Conservation (phyloP, 1,140 invertebrate genomes). For the Drosophila baimaii region DNA sequence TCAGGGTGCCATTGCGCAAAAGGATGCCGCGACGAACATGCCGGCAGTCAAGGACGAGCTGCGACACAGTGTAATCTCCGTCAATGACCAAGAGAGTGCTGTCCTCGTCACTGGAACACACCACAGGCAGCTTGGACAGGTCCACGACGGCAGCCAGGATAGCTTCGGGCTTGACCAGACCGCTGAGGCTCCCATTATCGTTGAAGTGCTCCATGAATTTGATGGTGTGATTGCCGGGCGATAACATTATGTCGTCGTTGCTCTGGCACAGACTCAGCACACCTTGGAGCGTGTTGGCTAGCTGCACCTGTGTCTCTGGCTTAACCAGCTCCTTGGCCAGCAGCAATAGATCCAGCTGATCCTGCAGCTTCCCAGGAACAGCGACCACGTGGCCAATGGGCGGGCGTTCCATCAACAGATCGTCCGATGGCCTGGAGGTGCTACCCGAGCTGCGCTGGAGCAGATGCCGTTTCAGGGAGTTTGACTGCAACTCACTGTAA, state of each 20-base stretch:
- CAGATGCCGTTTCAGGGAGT: constrained; percentile 56
- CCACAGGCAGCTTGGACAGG: constrained; percentile 57
- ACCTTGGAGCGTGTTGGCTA: constrained; percentile 80
- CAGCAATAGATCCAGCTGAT: constrained; percentile 85
- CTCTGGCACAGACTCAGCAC: constrained; percentile 84
- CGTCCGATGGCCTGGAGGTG: constrained; percentile 36
- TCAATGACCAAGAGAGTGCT: constrained; percentile 84
- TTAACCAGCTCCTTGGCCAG: constrained; percentile 67
- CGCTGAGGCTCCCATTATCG: constrained; percentile 61
- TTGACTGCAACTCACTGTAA: constrained; percentile 68
- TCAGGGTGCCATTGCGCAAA: constrained; percentile 78
- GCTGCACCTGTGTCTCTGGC: constrained; percentile 46
- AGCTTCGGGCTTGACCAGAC: constrained; percentile 31
- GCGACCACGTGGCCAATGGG: constrained; percentile 85
- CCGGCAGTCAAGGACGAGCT: constrained; percentile 84
- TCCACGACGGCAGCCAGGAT: constrained; percentile 6
- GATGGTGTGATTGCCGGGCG: constrained; percentile 69
- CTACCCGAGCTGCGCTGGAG: constrained; percentile 32
- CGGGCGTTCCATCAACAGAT: constrained; percentile 37
- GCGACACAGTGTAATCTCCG: constrained; percentile 79
- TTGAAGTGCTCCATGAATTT: constrained; percentile 79
- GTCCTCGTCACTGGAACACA: constrained; percentile 83
- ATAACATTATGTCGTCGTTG: constrained; percentile 65
- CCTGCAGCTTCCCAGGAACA: constrained; percentile 84
- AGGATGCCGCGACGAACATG: constrained; percentile 84